Evolutionary conservation across 2,888 invertebrate genomes (phyloP), one percentile per base, ranked within the genome.

Genomic region (Sycophila texana): DNA sequence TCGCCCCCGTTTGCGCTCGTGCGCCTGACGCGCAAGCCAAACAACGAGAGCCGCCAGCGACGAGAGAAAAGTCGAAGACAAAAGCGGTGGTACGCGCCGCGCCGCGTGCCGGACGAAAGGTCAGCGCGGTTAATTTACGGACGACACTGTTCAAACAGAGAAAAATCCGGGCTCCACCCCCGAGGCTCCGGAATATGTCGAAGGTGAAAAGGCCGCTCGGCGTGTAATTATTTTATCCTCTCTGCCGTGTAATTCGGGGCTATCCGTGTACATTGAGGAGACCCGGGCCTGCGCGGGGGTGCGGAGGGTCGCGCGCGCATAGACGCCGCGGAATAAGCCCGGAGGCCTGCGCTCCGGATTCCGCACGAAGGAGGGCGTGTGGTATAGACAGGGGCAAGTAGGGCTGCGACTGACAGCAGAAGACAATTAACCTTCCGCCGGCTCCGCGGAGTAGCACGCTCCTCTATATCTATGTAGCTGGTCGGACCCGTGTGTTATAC

Each of bases 321-420:
- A 83, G 82, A 84, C 84, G 82, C 79, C 77, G 82, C 81, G 83
- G 83, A 84, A 84, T 77, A 81, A 77, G 79, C 76, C 83, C 80
- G 81, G 83, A 77, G 82, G 83, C 75, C 79, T 70, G 77, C 58
- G 55, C 39, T 18, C 39, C 26, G 47, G 76, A 26, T n/a, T 26
- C 49, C 53, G 51, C 88, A 88, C 85, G 84, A 84, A 87, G 89
- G 90, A 22, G 87, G 86, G 87, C 86, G 89, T 88, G 86, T 90
- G 90, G 85, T 87, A 85, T 84, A 86, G 90, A 90, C 90, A 90
- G 89, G 87, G 82, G 86, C 87, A 88, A 89, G 89, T 88, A 84
- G 88, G 87, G 87, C 86, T 90, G 90, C 88, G 89, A 88, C 90
- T 90, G 90, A 90, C 90, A 90, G 90, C 87, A 84, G 86, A 88